These are phyloP conservation scores for Chiridota heheva DNA, from an alignment of 35 echinoderm and acorn worm genomes.

Conservation along the genomic window DNA sequence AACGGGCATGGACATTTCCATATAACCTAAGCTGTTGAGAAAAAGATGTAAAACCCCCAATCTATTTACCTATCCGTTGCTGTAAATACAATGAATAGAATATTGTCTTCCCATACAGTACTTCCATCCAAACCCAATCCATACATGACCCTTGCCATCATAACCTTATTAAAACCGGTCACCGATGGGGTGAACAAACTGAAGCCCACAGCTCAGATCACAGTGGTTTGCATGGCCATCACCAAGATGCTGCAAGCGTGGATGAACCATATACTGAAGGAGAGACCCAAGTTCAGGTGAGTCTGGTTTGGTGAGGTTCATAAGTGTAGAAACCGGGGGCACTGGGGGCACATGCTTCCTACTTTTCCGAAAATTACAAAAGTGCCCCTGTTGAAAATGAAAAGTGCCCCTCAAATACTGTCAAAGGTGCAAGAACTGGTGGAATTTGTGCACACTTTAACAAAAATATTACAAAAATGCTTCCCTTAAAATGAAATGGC, in stretches of 20 bases:
- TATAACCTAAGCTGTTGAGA: too few species aligned
- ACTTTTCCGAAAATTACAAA: too few species aligned
- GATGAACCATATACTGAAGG: constrained; percentile 89
- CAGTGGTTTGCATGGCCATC: constrained; percentile 73
- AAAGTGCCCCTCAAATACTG: background rate
- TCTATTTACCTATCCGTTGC: too few species aligned
- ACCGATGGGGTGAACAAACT: constrained; percentile 88
- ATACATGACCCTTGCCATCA: constrained; percentile 66
- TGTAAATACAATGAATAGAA: too few species aligned
- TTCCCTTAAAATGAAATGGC: background rate
- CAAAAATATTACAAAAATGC: too few species aligned
- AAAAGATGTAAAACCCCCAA: too few species aligned
- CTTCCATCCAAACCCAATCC: constrained; percentile 83
- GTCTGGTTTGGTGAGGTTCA: too few species aligned
- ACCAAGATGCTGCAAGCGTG: constrained; percentile 89
- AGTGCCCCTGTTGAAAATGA: background rate
- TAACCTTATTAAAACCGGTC: constrained; percentile 74
- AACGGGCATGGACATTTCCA: too few species aligned
- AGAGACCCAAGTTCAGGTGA: constrained; percentile 98
- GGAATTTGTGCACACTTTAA: too few species aligned
- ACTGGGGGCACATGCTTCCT: too few species aligned
- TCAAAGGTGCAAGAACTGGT: too few species aligned
- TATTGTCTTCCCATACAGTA: constrained; percentile 58
- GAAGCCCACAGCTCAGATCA: constrained; percentile 82
- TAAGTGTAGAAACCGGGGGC: background rate